phyloP scores from a whole-genome alignment of 2,888 invertebrate genomes.

The Drosophila eohydei region DNA sequence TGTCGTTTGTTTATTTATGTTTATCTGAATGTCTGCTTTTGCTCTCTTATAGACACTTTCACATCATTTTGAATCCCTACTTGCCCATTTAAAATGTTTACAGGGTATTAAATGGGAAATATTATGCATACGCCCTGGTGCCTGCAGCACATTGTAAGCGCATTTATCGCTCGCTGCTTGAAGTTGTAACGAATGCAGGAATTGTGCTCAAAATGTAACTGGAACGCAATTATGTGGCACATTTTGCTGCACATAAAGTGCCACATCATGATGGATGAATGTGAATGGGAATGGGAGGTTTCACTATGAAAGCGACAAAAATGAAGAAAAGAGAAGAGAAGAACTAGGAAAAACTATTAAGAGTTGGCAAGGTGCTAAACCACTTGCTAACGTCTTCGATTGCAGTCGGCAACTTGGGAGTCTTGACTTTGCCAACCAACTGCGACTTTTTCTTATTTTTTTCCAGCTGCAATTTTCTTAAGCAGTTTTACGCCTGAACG shows the following conservation, averaged over 20 bases:
- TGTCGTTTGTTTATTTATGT: not conserved
- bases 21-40: not conserved
- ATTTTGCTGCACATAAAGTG: conserved; percentile 58
- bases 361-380: conserved; percentile 61
- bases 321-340: not conserved
- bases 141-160: conserved; percentile 39
- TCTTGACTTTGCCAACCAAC: conserved; percentile 40
- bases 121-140: conserved; percentile 34
- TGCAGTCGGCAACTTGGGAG: conserved; percentile 14
- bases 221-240: conserved; percentile 75
- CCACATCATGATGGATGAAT: conserved; percentile 45
- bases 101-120: conserved; percentile 8
- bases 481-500: conserved; percentile 83
- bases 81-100: not conserved
- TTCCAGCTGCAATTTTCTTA: conserved; percentile 77
- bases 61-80: not conserved
- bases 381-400: conserved; percentile 52
- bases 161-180: conserved; percentile 42
- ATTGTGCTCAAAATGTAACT: conserved; percentile 74
- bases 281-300: conserved; percentile 9
- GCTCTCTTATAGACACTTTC: not conserved
- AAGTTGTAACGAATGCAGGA: conserved; percentile 36
- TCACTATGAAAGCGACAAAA: not conserved
- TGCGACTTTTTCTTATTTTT: conserved; percentile 36
- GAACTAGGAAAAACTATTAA: conserved; percentile 56